These are phyloP conservation scores for Naja naja DNA, from an alignment of 2,113 vertebrate species.

Conservation along the genomic window DNA sequence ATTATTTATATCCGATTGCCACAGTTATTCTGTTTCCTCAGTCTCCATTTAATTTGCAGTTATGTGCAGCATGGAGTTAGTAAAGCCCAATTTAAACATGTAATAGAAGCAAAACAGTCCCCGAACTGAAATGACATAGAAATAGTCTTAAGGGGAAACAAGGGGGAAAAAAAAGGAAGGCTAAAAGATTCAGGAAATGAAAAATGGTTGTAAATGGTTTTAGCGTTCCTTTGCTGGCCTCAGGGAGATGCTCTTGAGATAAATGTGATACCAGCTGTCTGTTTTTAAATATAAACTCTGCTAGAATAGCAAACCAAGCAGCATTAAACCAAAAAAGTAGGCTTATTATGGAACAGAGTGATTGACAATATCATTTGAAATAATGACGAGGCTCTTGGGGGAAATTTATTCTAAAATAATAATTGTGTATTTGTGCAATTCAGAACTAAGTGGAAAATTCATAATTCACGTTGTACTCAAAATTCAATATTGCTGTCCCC, in stretches of 20 bases:
- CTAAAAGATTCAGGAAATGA: slow-evolving; percentile 54
- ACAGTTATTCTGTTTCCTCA: slow-evolving; percentile 16
- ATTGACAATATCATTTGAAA: slow-evolving; percentile 62
- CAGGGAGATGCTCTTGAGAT: slow-evolving; percentile 60
- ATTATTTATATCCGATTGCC: neutral
- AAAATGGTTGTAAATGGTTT: slow-evolving; percentile 59
- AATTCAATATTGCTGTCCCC: neutral
- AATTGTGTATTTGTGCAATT: slow-evolving; percentile 38
- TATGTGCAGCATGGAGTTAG: neutral
- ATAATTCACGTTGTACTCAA: slow-evolving; percentile 29
- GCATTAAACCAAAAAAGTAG: slow-evolving; percentile 44
- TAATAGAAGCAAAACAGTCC: slow-evolving; percentile 45
- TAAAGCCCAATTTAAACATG: slow-evolving; percentile 28
- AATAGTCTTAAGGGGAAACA: slow-evolving; percentile 39
- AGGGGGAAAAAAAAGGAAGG: neutral
- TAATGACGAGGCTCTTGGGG: slow-evolving; percentile 52
- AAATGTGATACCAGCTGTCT: slow-evolving; percentile 61
- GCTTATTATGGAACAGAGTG: slow-evolving; percentile 58
- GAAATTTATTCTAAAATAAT: slow-evolving; percentile 54
- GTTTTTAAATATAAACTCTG: slow-evolving; percentile 60
- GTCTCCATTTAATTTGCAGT: slow-evolving; percentile 47
- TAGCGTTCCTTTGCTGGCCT: slow-evolving; percentile 48
- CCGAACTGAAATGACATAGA: slow-evolving; percentile 47
- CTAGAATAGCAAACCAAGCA: slow-evolving; percentile 50
- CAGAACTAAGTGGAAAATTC: slow-evolving; percentile 29